Base-by-base conservation (phyloP, 1,140 invertebrate genomes). In the Brachionus calyciflorus region DNA sequence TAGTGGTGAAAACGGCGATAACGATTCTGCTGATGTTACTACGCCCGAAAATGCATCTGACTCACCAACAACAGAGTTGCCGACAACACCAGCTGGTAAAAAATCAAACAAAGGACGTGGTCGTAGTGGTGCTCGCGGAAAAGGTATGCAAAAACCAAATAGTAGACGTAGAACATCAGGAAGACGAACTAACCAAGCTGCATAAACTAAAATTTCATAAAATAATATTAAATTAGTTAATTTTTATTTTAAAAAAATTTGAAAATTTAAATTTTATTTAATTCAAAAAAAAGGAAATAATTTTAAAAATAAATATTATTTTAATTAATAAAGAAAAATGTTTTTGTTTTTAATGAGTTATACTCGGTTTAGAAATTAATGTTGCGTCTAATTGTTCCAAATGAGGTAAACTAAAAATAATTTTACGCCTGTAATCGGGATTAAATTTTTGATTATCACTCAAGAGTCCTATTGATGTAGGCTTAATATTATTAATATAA, bases 351-450 rank as follows among this genome's bases (percentile, higher is more conserved):
- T 17, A 46, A 65, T 65, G 60, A 65, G 60, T 44, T 44, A 65
- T 65, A 55, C 69, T 73, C n/a, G 69, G 69, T 40, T 40, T 51
- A 14, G 51, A 51, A 10, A 41, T 46, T 5, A 57, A 26, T n/a
- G 73, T 76, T 24, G 73, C 73, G 14, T 76, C 73, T n/a, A 76
- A 19, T 41, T 76, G 73, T 44, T 49, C 46, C 73, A 76, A 76
- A 28, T 76, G 33, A n/a, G 73, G 73, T 17, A 76, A 19, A 12
- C 37, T 76, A 30, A 76, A 76, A 26, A 57, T 76, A 28, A 76
- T 55, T 60, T 76, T 76, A 46, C 49, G 37, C 19, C 73, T 44
- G 30, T 76, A 76, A 55, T 49, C 46, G 3, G 49, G 49, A 48
- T 76, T 49, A 24, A 76, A 33, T 30, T 33, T 37, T 57, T 60